These are phyloP conservation scores for Abrostola tripartita DNA, from an alignment of 2,888 invertebrate genomes.

Conservation along the genomic window DNA sequence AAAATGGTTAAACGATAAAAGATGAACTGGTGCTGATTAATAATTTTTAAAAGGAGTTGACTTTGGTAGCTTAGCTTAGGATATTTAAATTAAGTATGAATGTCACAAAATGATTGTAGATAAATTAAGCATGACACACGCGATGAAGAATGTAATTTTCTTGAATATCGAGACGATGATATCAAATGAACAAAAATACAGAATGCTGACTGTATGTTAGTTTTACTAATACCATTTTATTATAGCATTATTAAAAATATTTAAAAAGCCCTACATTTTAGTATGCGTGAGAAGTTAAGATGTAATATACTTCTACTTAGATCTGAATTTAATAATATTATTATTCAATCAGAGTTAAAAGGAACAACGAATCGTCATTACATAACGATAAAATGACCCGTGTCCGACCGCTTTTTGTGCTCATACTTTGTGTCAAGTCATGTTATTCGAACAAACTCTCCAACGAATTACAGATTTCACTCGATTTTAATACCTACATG, in stretches of 20 bases:
- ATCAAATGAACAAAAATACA: no score
- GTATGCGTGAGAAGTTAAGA: background rate
- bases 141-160: background rate
- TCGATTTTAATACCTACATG: constrained; percentile 56
- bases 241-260: background rate
- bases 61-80: constrained; percentile 7
- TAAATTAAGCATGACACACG: background rate
- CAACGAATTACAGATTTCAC: constrained; percentile 60
- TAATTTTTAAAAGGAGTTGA: constrained; percentile 12
- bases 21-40: constrained; percentile 31
- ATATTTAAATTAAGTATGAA: constrained; percentile 2
- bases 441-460: constrained; percentile 57
- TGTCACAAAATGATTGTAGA: constrained; percentile 1
- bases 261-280: background rate
- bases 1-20: constrained; percentile 39
- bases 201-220: no score
- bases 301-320: constrained; percentile 4
- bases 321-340: constrained; percentile 16
- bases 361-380: constrained; percentile 49
- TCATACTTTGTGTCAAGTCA: constrained; percentile 63
- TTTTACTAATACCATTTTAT: background rate
- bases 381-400: constrained; percentile 53
- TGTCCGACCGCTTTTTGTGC: constrained; percentile 52
- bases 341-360: constrained; percentile 40
- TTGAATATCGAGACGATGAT: no score